Percentiles rank a stretch among this genome's conserved stretches.
These are phyloP conservation scores for Cyprinodon brontotheroides DNA, from an alignment of 2,113 vertebrate genomes.

Conservation along the genomic window DNA sequence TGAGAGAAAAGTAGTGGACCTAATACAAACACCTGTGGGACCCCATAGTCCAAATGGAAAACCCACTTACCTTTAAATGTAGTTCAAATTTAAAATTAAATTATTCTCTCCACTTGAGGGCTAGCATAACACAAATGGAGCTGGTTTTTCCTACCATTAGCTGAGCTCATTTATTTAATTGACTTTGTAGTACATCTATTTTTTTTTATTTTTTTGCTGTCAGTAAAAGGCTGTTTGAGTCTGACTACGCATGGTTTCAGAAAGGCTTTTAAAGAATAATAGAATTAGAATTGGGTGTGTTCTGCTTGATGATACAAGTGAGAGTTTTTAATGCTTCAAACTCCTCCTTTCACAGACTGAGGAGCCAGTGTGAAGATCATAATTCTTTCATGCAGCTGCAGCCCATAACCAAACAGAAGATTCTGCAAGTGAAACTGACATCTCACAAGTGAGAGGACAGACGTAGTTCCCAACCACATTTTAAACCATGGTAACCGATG, in stretches of 20 bases:
- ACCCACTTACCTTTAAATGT: background rate
- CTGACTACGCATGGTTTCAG: background rate
- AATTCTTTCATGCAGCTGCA: slow-evolving; percentile 35
- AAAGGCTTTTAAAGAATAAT: slow-evolving; percentile 1
- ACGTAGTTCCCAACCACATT: background rate
- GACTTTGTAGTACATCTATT: background rate
- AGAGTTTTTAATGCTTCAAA: slow-evolving; percentile 10
- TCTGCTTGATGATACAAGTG: slow-evolving; percentile 27
- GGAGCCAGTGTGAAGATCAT: slow-evolving; percentile 23
- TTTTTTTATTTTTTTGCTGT: background rate
- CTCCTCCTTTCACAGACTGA: slow-evolving; percentile 26
- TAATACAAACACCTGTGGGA: background rate
- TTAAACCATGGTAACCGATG: background rate
- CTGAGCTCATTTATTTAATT: too few species aligned
- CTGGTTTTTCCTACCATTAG: background rate
- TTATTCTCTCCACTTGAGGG: background rate
- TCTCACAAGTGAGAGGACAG: slow-evolving; percentile 6
- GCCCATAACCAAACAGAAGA: slow-evolving; percentile 23
- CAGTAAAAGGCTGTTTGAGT: slow-evolving; percentile 2
- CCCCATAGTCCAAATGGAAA: background rate
- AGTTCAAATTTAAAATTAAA: background rate
- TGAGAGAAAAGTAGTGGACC: too few species aligned
- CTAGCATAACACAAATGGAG: background rate
- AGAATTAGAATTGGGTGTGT: slow-evolving; percentile 21
- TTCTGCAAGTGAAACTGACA: slow-evolving; percentile 25